Evolutionary conservation across 2,797 vertebrate species (phyloP).

Genomic region (Pampus argenteus): DNA sequence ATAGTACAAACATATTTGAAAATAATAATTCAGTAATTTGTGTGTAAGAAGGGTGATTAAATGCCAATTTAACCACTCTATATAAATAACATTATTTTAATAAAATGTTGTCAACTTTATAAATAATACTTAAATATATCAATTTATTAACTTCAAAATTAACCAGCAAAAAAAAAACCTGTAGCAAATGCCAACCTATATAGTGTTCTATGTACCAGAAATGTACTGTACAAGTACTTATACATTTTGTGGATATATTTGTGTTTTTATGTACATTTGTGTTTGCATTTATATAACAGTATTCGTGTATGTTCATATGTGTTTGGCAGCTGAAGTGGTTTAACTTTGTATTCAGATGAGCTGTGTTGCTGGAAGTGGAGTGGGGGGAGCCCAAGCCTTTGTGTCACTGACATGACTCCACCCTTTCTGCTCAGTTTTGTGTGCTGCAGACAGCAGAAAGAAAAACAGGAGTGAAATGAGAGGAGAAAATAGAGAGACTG

Average conservation of each 20-base stretch:
- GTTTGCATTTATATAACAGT: slow-evolving; percentile 1
- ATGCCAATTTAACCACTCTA: not conserved
- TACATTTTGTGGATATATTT: not conserved
- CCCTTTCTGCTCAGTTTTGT: slow-evolving; percentile 49
- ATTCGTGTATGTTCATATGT: slow-evolving; percentile 11
- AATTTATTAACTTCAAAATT: not conserved
- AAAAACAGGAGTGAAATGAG: slow-evolving; percentile 60
- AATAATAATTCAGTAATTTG: not conserved
- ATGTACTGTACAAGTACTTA: not conserved
- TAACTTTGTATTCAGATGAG: slow-evolving; percentile 48
- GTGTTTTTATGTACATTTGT: not conserved
- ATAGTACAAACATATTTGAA: slow-evolving; percentile 1
- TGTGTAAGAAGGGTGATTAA: not conserved
- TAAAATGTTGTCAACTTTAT: not conserved
- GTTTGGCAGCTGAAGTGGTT: slow-evolving; percentile 30
- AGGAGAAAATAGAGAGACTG: slow-evolving; percentile 69
- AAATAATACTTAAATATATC: slow-evolving; percentile 3
- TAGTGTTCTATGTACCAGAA: not conserved
- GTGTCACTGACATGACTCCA: slow-evolving; percentile 45
- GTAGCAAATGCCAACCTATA: not conserved
- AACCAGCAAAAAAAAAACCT: not conserved
- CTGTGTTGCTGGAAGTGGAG: slow-evolving; percentile 6
- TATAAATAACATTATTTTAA: not conserved
- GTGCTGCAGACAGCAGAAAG: slow-evolving; percentile 61
- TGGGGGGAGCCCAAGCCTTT: slow-evolving; percentile 48